Percentiles rank a stretch among this genome's conserved stretches.
These are phyloP conservation scores for Nylanderia fulva DNA, from an alignment of 1,140 invertebrate species.

Conservation along the genomic window DNA sequence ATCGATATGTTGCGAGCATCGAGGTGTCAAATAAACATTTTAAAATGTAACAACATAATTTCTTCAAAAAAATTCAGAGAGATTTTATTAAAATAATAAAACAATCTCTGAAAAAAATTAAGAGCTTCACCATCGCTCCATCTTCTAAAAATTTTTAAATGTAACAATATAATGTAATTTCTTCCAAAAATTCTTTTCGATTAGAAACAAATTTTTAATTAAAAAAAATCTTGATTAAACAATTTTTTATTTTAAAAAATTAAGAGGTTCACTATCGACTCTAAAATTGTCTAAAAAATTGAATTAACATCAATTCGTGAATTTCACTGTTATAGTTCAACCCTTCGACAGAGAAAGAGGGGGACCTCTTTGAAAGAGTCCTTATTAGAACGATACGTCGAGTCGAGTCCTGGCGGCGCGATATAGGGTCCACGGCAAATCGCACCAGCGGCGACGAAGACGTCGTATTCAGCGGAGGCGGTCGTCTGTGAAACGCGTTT, in stretches of 20 bases:
- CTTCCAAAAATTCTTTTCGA: neutral
- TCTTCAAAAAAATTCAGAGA: too few species aligned
- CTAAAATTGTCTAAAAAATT: too few species aligned
- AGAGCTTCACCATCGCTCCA: too few species aligned
- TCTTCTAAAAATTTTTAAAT: neutral
- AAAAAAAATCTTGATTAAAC: too few species aligned
- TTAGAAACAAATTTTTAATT: too few species aligned
- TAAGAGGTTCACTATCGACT: too few species aligned
- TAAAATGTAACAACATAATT: too few species aligned
- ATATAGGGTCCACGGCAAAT: conserved; percentile 46
- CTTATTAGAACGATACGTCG: conserved; percentile 49
- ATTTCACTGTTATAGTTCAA: neutral
- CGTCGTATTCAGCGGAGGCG: conserved; percentile 82
- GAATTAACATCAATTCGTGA: too few species aligned
- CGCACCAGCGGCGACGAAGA: conserved; percentile 42
- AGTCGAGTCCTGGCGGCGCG: neutral
- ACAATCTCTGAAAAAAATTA: too few species aligned
- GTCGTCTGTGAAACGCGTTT: conserved; percentile 86
- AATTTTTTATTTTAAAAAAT: too few species aligned
- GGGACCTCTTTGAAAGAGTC: neutral
- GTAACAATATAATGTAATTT: neutral
- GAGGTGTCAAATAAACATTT: neutral
- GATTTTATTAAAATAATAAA: too few species aligned
- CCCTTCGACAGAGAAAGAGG: neutral
- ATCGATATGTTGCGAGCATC: neutral